phyloP scores from a whole-genome alignment of 1,140 invertebrate species.

The Aphis craccivora region DNA sequence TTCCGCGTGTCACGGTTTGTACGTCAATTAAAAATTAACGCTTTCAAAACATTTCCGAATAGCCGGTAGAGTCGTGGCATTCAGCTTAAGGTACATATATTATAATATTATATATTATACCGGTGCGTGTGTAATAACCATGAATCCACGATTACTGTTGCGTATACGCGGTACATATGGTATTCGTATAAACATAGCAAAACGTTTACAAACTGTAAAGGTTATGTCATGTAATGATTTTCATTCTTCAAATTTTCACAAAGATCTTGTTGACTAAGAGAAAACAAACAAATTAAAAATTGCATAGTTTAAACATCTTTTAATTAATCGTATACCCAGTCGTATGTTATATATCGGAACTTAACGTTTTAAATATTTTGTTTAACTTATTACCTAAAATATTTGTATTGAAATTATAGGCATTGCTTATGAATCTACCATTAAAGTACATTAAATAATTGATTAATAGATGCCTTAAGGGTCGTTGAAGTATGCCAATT shows the following conservation, averaged over 20 bases:
- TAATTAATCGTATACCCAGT: neutral
- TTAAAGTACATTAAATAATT: neutral
- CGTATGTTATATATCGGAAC: neutral
- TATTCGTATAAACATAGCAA: neutral
- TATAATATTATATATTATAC: neutral
- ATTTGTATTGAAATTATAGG: neutral
- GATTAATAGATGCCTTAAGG: neutral
- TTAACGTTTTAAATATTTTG: neutral
- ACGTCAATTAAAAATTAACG: conserved; percentile 54
- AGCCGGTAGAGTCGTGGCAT: neutral
- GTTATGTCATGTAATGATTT: neutral
- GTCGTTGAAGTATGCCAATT: neutral
- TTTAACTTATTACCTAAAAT: neutral
- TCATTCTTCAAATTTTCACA: neutral
- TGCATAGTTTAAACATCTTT: neutral
- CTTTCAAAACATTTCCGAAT: conserved; percentile 43
- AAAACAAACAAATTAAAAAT: neutral
- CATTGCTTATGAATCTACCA: neutral
- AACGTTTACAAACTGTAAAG: neutral
- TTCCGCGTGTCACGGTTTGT: conserved; percentile 24
- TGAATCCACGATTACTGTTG: neutral
- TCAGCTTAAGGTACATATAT: neutral
- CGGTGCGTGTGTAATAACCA: neutral
- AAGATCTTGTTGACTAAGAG: neutral
- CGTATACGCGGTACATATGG: neutral